phyloP scores from a whole-genome alignment of 2,888 invertebrate species.

The Macaria liturata region DNA sequence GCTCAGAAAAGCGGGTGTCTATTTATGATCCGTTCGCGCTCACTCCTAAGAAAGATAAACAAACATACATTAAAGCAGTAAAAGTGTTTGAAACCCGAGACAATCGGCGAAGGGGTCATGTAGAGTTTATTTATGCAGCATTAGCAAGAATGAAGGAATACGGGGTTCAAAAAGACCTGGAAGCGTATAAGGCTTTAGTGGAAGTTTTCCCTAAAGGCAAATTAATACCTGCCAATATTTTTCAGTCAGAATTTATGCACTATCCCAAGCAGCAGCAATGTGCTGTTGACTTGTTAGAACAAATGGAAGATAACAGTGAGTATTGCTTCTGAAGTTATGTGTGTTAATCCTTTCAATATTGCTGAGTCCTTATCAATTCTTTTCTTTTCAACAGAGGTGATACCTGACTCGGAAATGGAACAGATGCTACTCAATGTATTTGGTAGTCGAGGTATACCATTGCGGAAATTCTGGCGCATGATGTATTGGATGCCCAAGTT shows the following conservation, averaged over 20 bases:
- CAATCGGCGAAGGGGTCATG: conserved; percentile 91
- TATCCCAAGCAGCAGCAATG: conserved; percentile 98
- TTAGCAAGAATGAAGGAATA: conserved; percentile 94
- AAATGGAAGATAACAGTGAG: conserved; percentile 96
- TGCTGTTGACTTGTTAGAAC: conserved; percentile 93
- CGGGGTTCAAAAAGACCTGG: conserved; percentile 93
- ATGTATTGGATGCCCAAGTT: conserved; percentile 98
- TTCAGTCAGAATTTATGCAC: conserved; percentile 95
- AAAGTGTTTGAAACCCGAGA: conserved; percentile 88
- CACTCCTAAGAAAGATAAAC: conserved; percentile 83
- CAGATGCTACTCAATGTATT: conserved; percentile 92
- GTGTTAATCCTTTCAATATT: not conserved
- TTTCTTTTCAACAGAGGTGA: conserved; percentile 85
- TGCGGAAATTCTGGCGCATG: conserved; percentile 91
- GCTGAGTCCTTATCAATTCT: not conserved
- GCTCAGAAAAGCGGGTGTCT: conserved; percentile 64
- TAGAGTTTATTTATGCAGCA: conserved; percentile 97
- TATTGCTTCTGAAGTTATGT: conserved; percentile 5
- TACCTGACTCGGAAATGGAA: conserved; percentile 96
- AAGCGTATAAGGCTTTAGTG: conserved; percentile 92
- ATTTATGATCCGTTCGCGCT: conserved; percentile 75
- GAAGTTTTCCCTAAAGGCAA: conserved; percentile 95
- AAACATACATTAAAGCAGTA: conserved; percentile 88
- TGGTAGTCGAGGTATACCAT: conserved; percentile 88
- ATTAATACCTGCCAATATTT: conserved; percentile 91